Base-by-base conservation (phyloP, 2,113 vertebrate genomes). In the Percopsis transmontana region DNA sequence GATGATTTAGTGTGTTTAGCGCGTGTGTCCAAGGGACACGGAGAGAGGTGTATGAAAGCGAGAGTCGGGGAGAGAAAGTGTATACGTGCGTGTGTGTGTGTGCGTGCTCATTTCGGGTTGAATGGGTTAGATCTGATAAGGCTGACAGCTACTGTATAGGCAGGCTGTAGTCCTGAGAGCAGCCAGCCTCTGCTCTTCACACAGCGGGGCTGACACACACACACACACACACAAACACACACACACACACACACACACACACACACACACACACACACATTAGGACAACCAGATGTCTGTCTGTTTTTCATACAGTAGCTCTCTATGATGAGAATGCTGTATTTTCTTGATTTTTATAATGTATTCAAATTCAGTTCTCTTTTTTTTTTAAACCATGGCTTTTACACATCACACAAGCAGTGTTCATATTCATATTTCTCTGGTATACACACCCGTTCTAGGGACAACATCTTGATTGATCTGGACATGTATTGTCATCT, bases 131-230 rank as follows among this genome's bases (percentile, higher is more conserved):
- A 90, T 87, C 88, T 87, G 89, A 89, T 89, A 88, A 89, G 62
- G 68, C 62, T 81, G 84, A 89, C 77, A 85, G 77, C 79, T 74
- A 81, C 76, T 33, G 27, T 33, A 33, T 33, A 33, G 27, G 27
- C 27, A 78, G 80, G 87, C 86, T 82, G 85, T 83, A 82, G 81
- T 86, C 83, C 85, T 89, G 87, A 85, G 86, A 89, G 82, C 80
- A 90, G 81, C 66, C 74, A 67, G 75, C 52, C 60, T 82, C 64
- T 77, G 51, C 70, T 27, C 82, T 89, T 89, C 86, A 86, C 88
- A 87, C 77, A 24, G n/a, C 55, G 24, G 15, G 64, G 39, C 60
- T 62, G 58, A 72, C 69, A 73, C 68, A 80, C 61, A 73, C 38
- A 52, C 38, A n/a, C 66, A 51, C 66, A 51, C 55, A 50, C 24